Conservation (phyloP, 2,797 vertebrate species). For the Pangasius djambal region DNA sequence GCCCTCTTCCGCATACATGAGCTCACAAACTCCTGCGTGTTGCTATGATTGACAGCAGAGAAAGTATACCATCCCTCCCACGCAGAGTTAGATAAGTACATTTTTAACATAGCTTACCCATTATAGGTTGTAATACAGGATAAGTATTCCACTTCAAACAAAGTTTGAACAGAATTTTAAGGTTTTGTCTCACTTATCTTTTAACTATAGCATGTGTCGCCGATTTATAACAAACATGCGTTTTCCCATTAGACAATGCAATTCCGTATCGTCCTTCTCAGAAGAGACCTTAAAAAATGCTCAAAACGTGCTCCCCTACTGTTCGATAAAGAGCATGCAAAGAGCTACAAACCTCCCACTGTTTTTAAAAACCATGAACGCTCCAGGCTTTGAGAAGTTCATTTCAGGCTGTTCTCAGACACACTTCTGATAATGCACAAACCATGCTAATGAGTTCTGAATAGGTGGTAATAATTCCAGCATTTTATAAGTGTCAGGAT, state of each 20-base stretch:
- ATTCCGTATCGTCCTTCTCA: neutral
- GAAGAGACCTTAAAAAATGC: neutral
- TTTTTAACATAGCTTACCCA: neutral
- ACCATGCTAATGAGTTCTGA: neutral
- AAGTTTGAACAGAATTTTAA: neutral
- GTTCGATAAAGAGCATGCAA: neutral
- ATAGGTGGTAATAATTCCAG: neutral
- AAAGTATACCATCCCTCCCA: neutral
- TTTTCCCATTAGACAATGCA: neutral
- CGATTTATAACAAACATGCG: neutral
- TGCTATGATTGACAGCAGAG: neutral
- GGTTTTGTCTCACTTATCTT: neutral
- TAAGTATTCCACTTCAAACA: neutral
- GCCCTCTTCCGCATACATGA: neutral
- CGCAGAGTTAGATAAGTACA: neutral
- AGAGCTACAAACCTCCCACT: neutral
- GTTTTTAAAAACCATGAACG: neutral
- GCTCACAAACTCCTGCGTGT: neutral
- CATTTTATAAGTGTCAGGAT: constrained; percentile 13
- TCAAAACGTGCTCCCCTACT: neutral
- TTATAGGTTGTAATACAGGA: neutral
- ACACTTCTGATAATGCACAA: constrained; percentile 5
- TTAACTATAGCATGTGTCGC: neutral
- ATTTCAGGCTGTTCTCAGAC: neutral
- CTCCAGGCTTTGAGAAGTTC: neutral